Percentiles rank a stretch among this genome's conserved stretches.
Conservation (phyloP, 2,888 invertebrate species). For the Allolobophora icterica region DNA sequence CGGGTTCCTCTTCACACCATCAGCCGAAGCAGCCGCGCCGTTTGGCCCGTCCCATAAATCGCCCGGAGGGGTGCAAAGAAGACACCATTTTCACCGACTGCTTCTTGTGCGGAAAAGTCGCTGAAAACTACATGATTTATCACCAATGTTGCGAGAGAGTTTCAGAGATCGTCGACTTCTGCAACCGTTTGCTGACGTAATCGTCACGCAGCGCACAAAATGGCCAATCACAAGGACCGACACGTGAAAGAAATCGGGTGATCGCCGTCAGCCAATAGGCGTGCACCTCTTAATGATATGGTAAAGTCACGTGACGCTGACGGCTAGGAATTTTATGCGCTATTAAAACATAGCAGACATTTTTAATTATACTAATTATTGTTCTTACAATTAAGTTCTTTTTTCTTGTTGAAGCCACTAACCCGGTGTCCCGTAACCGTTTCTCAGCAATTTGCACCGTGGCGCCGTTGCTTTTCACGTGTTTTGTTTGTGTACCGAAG, state of each 20-base stretch:
- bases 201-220: background rate
- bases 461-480: background rate
- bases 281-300: background rate
- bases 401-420: background rate
- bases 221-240: background rate
- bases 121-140: background rate
- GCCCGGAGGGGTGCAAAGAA: background rate
- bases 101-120: constrained; percentile 14
- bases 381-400: background rate
- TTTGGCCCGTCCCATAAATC: background rate
- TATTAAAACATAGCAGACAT: background rate
- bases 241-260: background rate
- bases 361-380: background rate
- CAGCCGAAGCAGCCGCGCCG: background rate
- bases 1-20: background rate
- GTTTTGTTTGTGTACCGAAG: background rate
- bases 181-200: background rate
- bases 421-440: background rate
- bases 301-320: background rate
- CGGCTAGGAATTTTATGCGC: background rate
- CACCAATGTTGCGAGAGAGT: background rate
- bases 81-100: constrained; percentile 24
- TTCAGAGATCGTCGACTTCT: background rate
- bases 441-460: background rate
- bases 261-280: background rate